These are phyloP conservation scores for Pterophyllum scalare DNA, from an alignment of 2,113 vertebrate genomes.

Conservation along the genomic window DNA sequence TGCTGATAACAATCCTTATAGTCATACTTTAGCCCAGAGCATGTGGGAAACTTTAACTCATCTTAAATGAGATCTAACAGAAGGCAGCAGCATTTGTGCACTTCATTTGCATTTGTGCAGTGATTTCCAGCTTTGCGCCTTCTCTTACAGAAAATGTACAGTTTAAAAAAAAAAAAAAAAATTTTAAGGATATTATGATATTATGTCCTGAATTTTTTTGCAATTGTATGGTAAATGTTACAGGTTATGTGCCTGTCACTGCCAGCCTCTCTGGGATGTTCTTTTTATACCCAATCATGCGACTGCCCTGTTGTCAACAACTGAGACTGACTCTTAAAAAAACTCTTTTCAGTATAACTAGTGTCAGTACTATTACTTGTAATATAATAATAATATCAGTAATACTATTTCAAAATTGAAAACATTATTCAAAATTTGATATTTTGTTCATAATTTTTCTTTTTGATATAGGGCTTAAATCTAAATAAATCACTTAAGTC, in stretches of 20 bases:
- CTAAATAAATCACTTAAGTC: background rate
- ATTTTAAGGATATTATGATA: background rate
- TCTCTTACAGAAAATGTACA: background rate
- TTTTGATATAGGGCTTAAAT: background rate
- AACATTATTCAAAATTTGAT: background rate
- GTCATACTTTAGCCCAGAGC: background rate
- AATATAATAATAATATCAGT: background rate
- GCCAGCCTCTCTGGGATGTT: too few species aligned
- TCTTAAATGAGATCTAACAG: background rate
- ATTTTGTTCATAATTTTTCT: rapidly evolving
- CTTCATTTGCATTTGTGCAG: background rate
- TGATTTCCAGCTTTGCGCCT: background rate
- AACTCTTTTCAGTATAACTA: background rate
- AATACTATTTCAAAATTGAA: background rate
- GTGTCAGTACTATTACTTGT: background rate
- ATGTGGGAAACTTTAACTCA: background rate
- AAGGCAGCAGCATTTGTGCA: background rate
- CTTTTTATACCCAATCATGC: background rate
- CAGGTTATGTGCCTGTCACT: too few species aligned
- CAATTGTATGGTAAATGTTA: background rate
- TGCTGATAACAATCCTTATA: background rate
- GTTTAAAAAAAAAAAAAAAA: too few species aligned
- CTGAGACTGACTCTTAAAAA: background rate
- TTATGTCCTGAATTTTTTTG: background rate
- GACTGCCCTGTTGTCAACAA: background rate